Base-by-base conservation (phyloP, 2,113 vertebrate genomes). In the Mus spicilegus region DNA sequence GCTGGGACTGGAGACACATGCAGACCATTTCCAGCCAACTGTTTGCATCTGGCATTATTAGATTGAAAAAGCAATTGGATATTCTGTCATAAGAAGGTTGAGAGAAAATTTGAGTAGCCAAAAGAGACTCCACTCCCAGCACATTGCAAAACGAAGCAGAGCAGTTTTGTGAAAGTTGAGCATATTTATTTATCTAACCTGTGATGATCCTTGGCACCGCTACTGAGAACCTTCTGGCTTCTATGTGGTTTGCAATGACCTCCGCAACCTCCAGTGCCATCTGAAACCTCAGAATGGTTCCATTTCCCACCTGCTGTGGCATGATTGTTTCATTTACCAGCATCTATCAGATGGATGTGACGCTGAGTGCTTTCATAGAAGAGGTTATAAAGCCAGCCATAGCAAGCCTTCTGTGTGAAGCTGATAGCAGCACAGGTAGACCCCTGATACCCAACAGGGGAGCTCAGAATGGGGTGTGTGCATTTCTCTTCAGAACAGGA, bases 291-390 rank as follows among this genome's bases (percentile, higher is more conserved):
- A 1, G 30, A 93, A 54, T 24, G 75, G 39, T 11, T 56, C 95
- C 77, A 75, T 95, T 88, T 94, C 49, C 95, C 95, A 93, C 95
- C 96, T 96, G 95, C 63, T 54, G 85, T 24, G 72, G 16, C 36
- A 70, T 92, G 61, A 5, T 82, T 51, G 84, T 92, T 92, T 94
- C 92, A 65, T 92, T 95, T 80, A 54, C 75, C 26, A 24, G 56
- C 92, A 95, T 61, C 92, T 96, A 86, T 90, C 88, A 88, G 73
- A 89, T 80, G 97, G 72, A 26, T n/a, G 36, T 94, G 63, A 78
- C 28, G 36, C 36, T 30, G 93, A 75, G 76, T 54, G 73, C 51
- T 94, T 89, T 78, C 93, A 30, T 8, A 80, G 88, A 89, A 61
- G 90, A 73, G 86, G 65, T 51, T 49, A 69, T 63, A 36, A 93